Evolutionary conservation across 2,888 invertebrate genomes (phyloP), one percentile per base, ranked within the genome.

Genomic region (Monopis laevigella): DNA sequence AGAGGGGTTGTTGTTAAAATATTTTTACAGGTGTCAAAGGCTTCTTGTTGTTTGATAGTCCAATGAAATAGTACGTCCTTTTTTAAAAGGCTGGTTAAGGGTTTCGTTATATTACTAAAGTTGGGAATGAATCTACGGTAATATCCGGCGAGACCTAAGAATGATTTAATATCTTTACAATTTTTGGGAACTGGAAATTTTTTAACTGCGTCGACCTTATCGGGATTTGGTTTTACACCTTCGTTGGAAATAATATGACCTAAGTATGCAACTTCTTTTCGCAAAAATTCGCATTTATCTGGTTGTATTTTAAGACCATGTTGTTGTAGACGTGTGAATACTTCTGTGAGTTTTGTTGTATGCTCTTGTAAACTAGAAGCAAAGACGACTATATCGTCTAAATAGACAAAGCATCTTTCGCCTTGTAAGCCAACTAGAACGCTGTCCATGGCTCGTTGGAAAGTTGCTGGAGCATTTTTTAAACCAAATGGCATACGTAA

Each of bases 211-310:
- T 46, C 36, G 8, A 54, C 45, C 48, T 58, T 58, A 4, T 53
- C 50, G 1, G 59, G 59, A 43, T 65, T 59, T 2, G 69, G 64
- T 26, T 55, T 58, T 0, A 62, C 52, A 13, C 59, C 62, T 38
- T 63, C 54, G 11, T 42, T 50, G 1, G 58, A 53, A 1, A 68
- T 58, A 2, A 61, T 53, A 30, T 62, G 64, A 2, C 67, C 65
- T 17, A 69, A 40, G 41, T 58, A 68, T 1, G 54, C 53, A 8
- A 67, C 58, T 53, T 63, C 58, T 13, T 47, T 45, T n/a, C 51
- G 40, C 4, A 61, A 41, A 24, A 63, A 63, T 49, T 62, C 57
- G 27, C 57, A 57, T 46, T 62, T 62, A 14, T 63, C 60, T 0
- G 55, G 51, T 47, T 61, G 53, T 1, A 65, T 12, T 47, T 63